Evolutionary conservation across 2,113 vertebrate genomes (phyloP), one percentile per base, ranked within the genome.

Genomic region (Zosterops borbonicus): DNA sequence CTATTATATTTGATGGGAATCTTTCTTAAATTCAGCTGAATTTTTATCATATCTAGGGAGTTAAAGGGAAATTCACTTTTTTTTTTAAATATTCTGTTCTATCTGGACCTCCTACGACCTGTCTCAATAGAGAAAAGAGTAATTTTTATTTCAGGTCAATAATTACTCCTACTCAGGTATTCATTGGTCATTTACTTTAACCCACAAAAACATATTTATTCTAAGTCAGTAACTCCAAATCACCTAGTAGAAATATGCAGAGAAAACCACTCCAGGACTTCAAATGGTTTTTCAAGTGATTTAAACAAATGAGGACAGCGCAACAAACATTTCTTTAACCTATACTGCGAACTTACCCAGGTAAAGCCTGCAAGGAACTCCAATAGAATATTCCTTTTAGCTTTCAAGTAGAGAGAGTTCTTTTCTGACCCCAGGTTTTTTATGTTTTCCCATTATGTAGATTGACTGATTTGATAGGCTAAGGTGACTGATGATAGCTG

Each of bases 401-500:
- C 55, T 96, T 95, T 94, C 91, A 85, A 87, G 74, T 41, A 82
- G 68, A 91, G 96, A 90, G 41, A 95, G 27, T 19, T 94, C 49
- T 87, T 83, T 79, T 81, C 82, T 96, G 94, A 95, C 78, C 78
- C 42, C 17, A 33, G 16, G 2, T 85, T 89, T 97, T 96, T 93
- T 89, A 70, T 37, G 75, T 96, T 97, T 97, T 92, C 9, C 60
- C 35, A 88, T 97, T 96, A 97, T 95, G 90, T 89, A 97, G 88
- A 97, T 92, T 96, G 95, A 91, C 83, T 96, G 65, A 92, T 97
- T 95, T 97, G 93, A 93, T 97, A 91, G 91, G 83, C 50, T 86
- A 31, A 93, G 87, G 91, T 97, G 96, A 97, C 87, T 97, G 92
- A 95, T 95, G 83, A 88, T 79, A 86, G 31, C 75, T 68, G 78